Evolutionary conservation across 1,140 invertebrate genomes (phyloP).

Genomic region (Microplitis mediator): DNA sequence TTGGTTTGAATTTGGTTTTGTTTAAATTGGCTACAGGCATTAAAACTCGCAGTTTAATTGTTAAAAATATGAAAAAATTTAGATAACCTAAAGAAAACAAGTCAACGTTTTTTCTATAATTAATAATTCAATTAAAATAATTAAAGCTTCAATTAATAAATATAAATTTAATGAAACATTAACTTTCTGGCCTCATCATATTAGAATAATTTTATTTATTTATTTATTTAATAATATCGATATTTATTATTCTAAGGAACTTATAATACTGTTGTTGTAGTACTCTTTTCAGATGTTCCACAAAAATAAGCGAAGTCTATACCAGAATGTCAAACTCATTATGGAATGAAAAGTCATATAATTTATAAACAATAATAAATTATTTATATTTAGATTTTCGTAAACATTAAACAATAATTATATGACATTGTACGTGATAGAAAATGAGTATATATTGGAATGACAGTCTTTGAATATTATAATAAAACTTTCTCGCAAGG

Average conservation of each 20-base stretch:
- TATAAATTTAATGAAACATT: too few relatives aligned
- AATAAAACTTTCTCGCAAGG: not conserved
- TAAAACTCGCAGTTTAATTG: too few relatives aligned
- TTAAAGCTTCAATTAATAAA: too few relatives aligned
- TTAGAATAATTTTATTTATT: constrained; percentile 16
- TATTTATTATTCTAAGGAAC: constrained; percentile 42
- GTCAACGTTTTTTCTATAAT: too few relatives aligned
- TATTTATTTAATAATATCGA: not conserved
- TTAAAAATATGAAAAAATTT: too few relatives aligned
- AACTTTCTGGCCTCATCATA: constrained; percentile 1
- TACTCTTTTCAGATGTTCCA: constrained; percentile 34
- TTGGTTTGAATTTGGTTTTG: too few relatives aligned
- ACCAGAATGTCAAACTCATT: constrained; percentile 18
- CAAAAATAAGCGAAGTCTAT: not conserved
- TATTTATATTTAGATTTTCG: not conserved
- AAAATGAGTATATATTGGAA: constrained; percentile 4
- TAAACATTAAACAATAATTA: not conserved
- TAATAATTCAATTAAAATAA: too few relatives aligned
- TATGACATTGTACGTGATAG: too few relatives aligned
- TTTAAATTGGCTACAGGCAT: too few relatives aligned
- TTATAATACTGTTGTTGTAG: constrained; percentile 53
- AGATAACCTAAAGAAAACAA: too few relatives aligned
- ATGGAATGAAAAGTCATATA: constrained; percentile 13
- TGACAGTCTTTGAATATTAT: constrained; percentile 13
- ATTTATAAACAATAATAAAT: constrained; percentile 6